Percentiles rank a stretch among this genome's conserved stretches.
phyloP scores from a whole-genome alignment of 2,888 invertebrate species.

The Drosophila antonietae region DNA sequence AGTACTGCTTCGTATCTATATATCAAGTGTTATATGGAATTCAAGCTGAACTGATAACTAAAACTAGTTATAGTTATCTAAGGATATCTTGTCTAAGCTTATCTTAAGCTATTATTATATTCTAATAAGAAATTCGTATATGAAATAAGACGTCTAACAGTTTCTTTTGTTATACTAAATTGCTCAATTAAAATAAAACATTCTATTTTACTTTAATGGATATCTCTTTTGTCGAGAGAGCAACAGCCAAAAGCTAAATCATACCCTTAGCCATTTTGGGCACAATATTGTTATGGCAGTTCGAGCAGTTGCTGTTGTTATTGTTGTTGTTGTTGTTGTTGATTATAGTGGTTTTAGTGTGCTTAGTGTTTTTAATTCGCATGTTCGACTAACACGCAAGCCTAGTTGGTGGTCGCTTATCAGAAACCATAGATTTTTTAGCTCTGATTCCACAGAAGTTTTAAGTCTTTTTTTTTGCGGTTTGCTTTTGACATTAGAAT shows the following conservation, averaged over 20 bases:
- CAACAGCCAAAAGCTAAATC: not conserved
- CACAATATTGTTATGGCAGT: slow-evolving; percentile 37
- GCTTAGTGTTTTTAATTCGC: slow-evolving; percentile 38
- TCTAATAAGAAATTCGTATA: not conserved
- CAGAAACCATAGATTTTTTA: slow-evolving; percentile 28
- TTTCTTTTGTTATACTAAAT: not conserved
- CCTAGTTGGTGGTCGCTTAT: slow-evolving; percentile 37
- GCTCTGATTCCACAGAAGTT: slow-evolving; percentile 14
- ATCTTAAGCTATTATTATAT: too few species aligned
- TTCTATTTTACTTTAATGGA: not conserved
- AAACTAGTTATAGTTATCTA: too few species aligned
- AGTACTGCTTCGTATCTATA: not conserved
- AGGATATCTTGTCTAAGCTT: too few species aligned
- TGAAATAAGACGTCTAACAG: not conserved
- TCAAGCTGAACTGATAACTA: too few species aligned
- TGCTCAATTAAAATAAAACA: not conserved
- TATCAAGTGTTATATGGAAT: not conserved
- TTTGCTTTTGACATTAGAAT: slow-evolving; percentile 19
- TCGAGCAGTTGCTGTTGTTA: slow-evolving; percentile 13
- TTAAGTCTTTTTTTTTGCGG: slow-evolving; percentile 7
- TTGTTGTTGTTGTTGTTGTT: slow-evolving; percentile 24
- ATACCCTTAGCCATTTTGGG: not conserved
- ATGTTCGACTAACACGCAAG: slow-evolving; percentile 68
- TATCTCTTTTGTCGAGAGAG: not conserved
- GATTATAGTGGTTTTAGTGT: slow-evolving; percentile 23